Base-by-base conservation (phyloP, 2,888 invertebrate genomes). In the Penaeus monodon region DNA sequence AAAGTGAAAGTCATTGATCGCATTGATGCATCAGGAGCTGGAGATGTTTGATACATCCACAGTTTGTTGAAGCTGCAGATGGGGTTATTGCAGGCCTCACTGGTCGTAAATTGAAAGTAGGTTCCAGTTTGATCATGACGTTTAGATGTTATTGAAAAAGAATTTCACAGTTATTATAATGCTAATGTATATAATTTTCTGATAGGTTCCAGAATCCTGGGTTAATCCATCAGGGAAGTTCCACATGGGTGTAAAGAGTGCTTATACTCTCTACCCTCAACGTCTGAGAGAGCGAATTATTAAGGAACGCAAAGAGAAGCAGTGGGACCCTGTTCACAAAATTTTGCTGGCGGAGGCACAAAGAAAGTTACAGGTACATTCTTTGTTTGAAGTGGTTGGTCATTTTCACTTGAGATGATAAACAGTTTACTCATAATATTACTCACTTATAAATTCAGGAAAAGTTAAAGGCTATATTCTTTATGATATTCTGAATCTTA, bases 11-110 rank as follows among this genome's bases (percentile, higher is more conserved):
- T 99, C 81, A 95, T 99, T 91, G 98, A 98, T 92, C 94, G 99
- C 89, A 97, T 96, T 92, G 99, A 99, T 93, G 98, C 98, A 92
- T 97, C 97, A 91, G 99, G 99, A 33, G 96, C 97, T 92, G 99
- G 99, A 8, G 99, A 99, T 94, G 98, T 99, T n/a, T 85, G 97
- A 97, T 92, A 98, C 97, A 14, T 96, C 96, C 82, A 95, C 95
- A 88, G 93, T 96, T n/a, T 90, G 95, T 95, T 14, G 94, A 94
- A 88, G 94, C 94, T 0, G 94, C 94, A 91, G 96, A 97, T 92
- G 97, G 97, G 65, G 95, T 98, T 90, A 91, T 92, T 38, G 92
- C 92, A 10, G 98, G 98, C 83, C 92, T 98, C 29, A 96, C 97
- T 88, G 99, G 99, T 44, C 94, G 97, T 89, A 96, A 95, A 92